Evolutionary conservation across 2,113 vertebrate species (phyloP).

Genomic region (Anolis carolinensis): DNA sequence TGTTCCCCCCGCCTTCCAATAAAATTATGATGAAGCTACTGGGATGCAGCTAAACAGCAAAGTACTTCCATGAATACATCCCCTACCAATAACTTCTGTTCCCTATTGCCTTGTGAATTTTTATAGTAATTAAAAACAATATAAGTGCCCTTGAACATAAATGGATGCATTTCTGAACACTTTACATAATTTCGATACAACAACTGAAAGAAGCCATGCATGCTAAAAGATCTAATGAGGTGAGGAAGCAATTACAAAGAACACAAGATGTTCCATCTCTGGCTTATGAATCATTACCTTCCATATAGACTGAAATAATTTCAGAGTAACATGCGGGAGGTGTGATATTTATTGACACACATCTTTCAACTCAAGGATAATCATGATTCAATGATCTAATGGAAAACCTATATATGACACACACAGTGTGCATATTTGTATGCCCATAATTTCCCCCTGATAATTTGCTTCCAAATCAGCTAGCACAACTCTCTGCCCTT

Average conservation of each 20-base stretch:
- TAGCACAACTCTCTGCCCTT: neutral
- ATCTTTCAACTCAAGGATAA: neutral
- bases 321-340: neutral
- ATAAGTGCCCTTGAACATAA: conserved; percentile 22
- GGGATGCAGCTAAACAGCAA: neutral
- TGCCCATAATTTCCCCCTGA: no score
- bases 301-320: accelerated
- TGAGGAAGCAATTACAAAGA: conserved; percentile 48
- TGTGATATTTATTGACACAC: neutral
- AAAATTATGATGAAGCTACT: conserved; percentile 18
- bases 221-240: conserved; percentile 50
- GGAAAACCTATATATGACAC: no score
- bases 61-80: neutral
- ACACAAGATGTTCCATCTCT: conserved; percentile 43
- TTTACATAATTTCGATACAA: conserved; percentile 49
- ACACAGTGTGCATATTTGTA: no score
- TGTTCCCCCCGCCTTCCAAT: neutral
- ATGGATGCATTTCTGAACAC: conserved; percentile 24
- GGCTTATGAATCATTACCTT: conserved; percentile 29
- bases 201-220: conserved; percentile 42
- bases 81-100: conserved; percentile 8
- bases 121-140: conserved; percentile 42
- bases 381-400: neutral
- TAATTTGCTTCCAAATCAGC: neutral
- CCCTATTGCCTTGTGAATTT: conserved; percentile 5